Evolutionary conservation across 2,888 invertebrate genomes (phyloP).

Genomic region (Ormyrus labotus): DNA sequence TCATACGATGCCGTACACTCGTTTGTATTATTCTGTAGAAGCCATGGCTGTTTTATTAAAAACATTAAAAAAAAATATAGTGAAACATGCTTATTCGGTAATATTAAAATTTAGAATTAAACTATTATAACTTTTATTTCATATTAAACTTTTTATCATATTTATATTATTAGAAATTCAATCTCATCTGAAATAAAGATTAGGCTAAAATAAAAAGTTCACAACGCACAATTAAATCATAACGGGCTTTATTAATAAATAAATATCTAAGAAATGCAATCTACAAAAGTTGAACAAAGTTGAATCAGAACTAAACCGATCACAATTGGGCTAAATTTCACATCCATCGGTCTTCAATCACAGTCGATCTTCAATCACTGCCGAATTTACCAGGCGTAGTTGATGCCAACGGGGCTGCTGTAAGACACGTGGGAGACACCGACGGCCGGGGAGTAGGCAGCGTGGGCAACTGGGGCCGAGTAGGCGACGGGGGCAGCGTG

Average conservation of each 20-base stretch:
- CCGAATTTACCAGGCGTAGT: constrained; percentile 32
- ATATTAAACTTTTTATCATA: neutral
- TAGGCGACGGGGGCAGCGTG: constrained; percentile 57
- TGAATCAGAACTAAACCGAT: too few species aligned
- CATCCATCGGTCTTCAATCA: too few species aligned
- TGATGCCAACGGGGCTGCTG: constrained; percentile 59
- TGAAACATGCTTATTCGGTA: neutral
- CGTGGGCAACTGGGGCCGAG: constrained; percentile 38
- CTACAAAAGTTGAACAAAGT: neutral
- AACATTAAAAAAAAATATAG: neutral
- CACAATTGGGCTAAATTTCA: too few species aligned
- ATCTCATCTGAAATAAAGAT: neutral
- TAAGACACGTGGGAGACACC: constrained; percentile 37
- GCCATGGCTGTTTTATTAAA: too few species aligned
- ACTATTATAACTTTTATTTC: neutral
- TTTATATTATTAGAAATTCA: too few species aligned
- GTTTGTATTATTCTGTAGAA: too few species aligned
- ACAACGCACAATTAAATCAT: neutral
- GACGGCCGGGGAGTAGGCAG: constrained; percentile 55
- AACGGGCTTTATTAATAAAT: constrained; percentile 18
- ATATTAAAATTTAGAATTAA: neutral
- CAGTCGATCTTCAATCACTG: too few species aligned
- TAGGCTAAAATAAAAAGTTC: neutral
- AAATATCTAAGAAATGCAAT: constrained; percentile 1
- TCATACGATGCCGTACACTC: too few species aligned